Conservation (phyloP, 2,888 invertebrate genomes). For the Zaprionus obscuricornis region DNA sequence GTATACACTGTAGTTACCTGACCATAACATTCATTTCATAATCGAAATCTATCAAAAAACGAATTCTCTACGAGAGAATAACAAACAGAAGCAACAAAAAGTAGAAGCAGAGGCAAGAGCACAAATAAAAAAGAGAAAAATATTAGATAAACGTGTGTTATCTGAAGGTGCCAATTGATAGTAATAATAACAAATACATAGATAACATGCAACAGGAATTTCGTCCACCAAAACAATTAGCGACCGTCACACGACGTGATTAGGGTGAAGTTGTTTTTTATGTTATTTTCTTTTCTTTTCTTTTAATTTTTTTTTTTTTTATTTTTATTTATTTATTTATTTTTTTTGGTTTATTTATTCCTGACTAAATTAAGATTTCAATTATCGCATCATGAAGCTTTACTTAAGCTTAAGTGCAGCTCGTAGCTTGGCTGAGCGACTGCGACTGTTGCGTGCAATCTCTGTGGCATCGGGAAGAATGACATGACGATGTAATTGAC, state of each 20-base stretch:
- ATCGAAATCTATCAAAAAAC: conserved; percentile 53
- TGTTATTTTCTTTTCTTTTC: no score
- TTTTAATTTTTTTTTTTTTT: no score
- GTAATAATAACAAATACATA: conserved; percentile 23
- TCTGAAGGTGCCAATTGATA: conserved; percentile 54
- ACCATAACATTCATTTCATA: conserved; percentile 37
- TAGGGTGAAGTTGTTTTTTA: no score
- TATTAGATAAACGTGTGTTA: conserved; percentile 46
- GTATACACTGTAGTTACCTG: conserved; percentile 34
- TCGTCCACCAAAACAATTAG: conserved; percentile 32
- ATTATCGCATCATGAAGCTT: conserved; percentile 1
- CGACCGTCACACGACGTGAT: conserved; percentile 2
- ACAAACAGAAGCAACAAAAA: conserved; percentile 33
- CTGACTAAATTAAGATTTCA: conserved; percentile 31
- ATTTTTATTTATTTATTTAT: no score
- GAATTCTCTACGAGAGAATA: conserved; percentile 22
- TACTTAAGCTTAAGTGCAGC: conserved; percentile 89
- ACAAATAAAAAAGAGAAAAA: conserved; percentile 12
- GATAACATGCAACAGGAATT: conserved; percentile 16
- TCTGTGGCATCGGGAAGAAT: conserved; percentile 89
- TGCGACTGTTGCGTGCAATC: conserved; percentile 90
- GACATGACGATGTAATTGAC: conserved; percentile 91
- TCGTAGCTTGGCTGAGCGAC: conserved; percentile 94
- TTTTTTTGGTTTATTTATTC: conserved; percentile 49
- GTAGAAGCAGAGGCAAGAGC: neutral